Evolutionary conservation across 2,797 vertebrate species (phyloP).

Genomic region (Pogoniulus pusillus): DNA sequence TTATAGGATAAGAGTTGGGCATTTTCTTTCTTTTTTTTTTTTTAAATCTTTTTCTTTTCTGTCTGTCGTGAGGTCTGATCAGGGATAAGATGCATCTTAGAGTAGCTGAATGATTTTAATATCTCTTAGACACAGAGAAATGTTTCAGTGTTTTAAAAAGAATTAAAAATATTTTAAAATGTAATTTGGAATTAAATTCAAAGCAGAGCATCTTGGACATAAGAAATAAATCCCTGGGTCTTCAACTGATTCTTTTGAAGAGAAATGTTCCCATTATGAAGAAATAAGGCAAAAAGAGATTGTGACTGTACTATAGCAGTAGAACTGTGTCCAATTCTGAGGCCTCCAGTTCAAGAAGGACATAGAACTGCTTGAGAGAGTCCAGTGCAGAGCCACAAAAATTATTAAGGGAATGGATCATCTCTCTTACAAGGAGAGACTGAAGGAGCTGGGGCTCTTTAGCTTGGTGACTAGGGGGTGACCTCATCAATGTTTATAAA

Average conservation of each 20-base stretch:
- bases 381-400: no score
- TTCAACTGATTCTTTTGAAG: background rate
- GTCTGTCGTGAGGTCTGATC: background rate
- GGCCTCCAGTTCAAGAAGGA: no score
- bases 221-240: background rate
- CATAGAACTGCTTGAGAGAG: no score
- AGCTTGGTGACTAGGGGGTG: no score
- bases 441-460: no score
- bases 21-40: background rate
- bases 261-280: slow-evolving; percentile 27
- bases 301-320: background rate
- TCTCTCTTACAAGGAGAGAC: no score
- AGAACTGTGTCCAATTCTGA: no score
- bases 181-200: slow-evolving; percentile 17
- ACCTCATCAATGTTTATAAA: no score
- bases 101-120: slow-evolving; percentile 13
- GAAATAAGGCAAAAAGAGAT: background rate
- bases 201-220: background rate
- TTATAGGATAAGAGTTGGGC: background rate
- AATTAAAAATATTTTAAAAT: background rate
- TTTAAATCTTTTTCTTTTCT: background rate
- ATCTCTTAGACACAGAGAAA: background rate
- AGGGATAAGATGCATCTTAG: slow-evolving; percentile 5
- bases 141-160: background rate
- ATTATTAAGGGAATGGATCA: no score